phyloP scores from a whole-genome alignment of 2,797 vertebrate species.

The Malurus splendens region DNA sequence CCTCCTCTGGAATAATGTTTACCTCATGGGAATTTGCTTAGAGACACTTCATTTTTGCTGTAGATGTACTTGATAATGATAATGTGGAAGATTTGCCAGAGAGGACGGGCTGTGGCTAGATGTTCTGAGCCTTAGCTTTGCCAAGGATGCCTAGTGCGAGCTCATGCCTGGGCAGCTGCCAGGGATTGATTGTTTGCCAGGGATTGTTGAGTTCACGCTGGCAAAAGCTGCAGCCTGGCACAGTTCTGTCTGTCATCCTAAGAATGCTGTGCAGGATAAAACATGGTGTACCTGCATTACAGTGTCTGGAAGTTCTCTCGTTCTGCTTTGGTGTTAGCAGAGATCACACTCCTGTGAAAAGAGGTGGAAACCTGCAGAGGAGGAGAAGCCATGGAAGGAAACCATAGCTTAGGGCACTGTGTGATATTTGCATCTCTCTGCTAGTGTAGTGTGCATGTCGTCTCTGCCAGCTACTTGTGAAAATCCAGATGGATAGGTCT shows the following conservation, averaged over 20 bases:
- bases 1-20: neutral
- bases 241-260: neutral
- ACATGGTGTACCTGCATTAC: neutral
- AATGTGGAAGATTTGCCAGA: neutral
- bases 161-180: neutral
- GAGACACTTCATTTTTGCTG: neutral
- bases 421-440: neutral
- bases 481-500: neutral
- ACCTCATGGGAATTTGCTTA: neutral
- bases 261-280: neutral
- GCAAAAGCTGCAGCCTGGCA: neutral
- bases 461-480: neutral
- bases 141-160: neutral
- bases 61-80: neutral
- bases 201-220: neutral
- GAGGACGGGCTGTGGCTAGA: neutral
- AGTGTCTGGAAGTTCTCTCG: neutral
- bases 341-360: neutral
- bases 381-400: neutral
- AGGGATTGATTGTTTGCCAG: neutral
- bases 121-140: neutral
- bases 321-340: neutral
- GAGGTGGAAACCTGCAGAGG: neutral
- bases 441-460: neutral
- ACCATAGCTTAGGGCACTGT: neutral